Evolutionary conservation across 2,888 invertebrate genomes (phyloP), one percentile per base, ranked within the genome.

Genomic region (Melieria crassipennis): DNA sequence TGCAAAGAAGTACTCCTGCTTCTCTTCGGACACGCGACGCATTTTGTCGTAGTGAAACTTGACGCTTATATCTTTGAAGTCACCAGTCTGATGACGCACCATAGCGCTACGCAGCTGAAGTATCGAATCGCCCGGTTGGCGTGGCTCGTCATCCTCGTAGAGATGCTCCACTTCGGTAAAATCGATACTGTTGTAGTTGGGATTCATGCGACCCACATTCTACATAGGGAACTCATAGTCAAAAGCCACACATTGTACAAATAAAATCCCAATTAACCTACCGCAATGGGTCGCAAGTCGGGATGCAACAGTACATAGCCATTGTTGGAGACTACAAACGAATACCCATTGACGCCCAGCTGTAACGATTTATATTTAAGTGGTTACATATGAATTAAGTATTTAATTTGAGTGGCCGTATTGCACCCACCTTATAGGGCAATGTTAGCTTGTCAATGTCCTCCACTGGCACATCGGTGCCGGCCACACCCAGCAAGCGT

Each of bases 101-200:
- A 97, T 89, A 62, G 90, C 89, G 73, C 89, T 85, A n/a, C 96
- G 89, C 43, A 87, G 77, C n/a, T 82, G 76, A 0, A 86, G 83
- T 70, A 93, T 89, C 72, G 89, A 85, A 0, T 89, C 87, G 4
- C 91, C 90, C 0, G 92, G 89, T 76, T 90, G 90, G 69, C 95
- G 89, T 0, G 93, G 91, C 0, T 88, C 89, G 65, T 89, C 88
- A 4, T 91, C 90, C 76, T 89, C 89, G 79, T 94, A 92, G 43
- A 94, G 90, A 76, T 97, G 93, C 85, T 99, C 98, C 6, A 99
- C 94, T 88, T 99, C 98, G 3, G 94, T 92, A 72, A 99, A 90
- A 87, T 99, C 99, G 50, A 99, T 93, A 85, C 97, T 98, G 87
- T 98, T 97, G 88, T 96, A 98, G 86, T 97, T 98, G n/a, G 92